Evolutionary conservation across 2,113 vertebrate species (phyloP), one percentile per base, ranked within the genome.

Genomic region (Crocuta crocuta): DNA sequence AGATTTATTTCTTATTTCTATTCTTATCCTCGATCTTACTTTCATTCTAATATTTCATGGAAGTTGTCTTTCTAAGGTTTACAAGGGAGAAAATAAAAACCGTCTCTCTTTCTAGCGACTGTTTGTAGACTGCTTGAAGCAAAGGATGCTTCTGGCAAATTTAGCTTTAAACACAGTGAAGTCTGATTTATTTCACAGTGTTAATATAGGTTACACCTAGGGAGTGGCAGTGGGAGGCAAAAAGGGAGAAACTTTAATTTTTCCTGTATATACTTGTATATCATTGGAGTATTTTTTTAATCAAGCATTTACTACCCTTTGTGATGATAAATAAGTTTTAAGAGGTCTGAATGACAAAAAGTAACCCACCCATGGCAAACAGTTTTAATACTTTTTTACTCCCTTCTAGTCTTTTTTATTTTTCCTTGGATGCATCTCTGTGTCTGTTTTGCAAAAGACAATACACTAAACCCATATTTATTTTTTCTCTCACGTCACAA

Each of bases 321-420:
- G 28, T 82, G 53, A 43, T 45, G 63, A 76, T n/a, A 55, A 86
- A 58, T 50, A 70, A 94, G 63, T 81, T 97, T 82, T 70, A 78
- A 90, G 10, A 53, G 21, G 65, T 90, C 39, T 11, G 8, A 70
- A 48, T 65, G 68, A 84, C 45, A 79, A 92, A 80, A 91, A n/a
- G n/a, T 28, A 45, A 97, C 55, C 4, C 4, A 78, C 4, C 7
- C 13, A 5, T 35, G 48, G 24, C 19, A 76, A 93, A 45, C 65
- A 81, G 45, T 65, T 12, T 33, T 78, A 35, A 31, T 76, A 45
- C 5, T 61, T 87, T 33, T 13, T 33, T 76, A 35, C 15, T 80
- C 70, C n/a, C 33, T 95, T 43, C 50, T 48, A 76, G 83, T 11
- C 21, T 26, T 63, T 33, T 33, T n/a, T 65, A 23, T 24, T 26